Base-by-base conservation (phyloP, 2,113 vertebrate species). In the Nerophis ophidion region DNA sequence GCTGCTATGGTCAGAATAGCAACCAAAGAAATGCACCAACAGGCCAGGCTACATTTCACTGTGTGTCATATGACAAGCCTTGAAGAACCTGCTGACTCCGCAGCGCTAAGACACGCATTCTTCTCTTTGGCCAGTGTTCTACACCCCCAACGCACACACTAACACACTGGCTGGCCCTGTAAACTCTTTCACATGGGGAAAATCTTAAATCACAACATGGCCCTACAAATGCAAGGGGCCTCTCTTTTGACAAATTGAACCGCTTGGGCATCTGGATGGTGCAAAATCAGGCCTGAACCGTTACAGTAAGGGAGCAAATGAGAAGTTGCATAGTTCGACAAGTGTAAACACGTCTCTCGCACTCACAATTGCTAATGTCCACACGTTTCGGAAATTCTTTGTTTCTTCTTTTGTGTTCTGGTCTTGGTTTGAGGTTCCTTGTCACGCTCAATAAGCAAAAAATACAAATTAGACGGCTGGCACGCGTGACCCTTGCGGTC, bases 61-160 rank as follows among this genome's bases (percentile, higher is more conserved):
- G 17, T 16, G 35, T 19, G 60, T 81, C 81, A 85, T 71, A 72
- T 83, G 83, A 83, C 67, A 1, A 50, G 38, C 58, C 67, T 65
- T 57, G 55, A 72, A 65, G 38, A 76, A 85, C 71, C 62, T 76
- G 81, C 84, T 89, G 86, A 86, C 82, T 72, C 3, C 65, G 72
- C 69, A 61, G 68, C 53, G 60, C 53, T 54, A 6, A 64, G 46
- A 77, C 74, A 73, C 69, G 58, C 36, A 9, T 72, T 77, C 65
- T 80, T 70, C 71, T 63, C 56, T 82, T 81, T 74, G 61, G 60
- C 55, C 17, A n/a, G 26, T 46, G 26, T n/a, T 53, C 45, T 40
- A 51, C 19, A 63, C 66, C 58, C 54, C 54, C 19, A 44, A 16
- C 63, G 57, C 64, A 35, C 40, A 15, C 53, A 6, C 55, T 2